Conservation (phyloP, 1,140 invertebrate species). For the Heliconius hermathena region DNA sequence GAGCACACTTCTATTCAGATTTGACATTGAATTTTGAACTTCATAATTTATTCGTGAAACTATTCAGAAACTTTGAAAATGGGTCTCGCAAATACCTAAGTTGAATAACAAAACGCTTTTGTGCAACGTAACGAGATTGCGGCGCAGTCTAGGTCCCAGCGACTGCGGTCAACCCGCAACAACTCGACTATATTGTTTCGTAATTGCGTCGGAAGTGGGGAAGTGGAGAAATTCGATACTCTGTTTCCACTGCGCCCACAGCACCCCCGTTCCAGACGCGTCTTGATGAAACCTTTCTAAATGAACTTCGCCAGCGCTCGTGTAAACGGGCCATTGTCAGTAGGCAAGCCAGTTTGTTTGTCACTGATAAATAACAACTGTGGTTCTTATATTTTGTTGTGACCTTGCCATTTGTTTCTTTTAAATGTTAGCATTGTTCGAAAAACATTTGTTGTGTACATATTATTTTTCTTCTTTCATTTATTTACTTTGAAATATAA, state of each 20-base stretch:
- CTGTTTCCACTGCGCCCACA: conserved; percentile 63
- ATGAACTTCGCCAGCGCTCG: conserved; percentile 53
- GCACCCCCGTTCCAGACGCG: conserved; percentile 48
- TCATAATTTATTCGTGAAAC: conserved; percentile 15
- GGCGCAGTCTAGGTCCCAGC: conserved; percentile 59
- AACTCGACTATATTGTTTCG: conserved; percentile 67
- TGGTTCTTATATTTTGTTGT: background rate
- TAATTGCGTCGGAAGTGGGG: conserved; percentile 78
- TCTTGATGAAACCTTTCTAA: conserved; percentile 74
- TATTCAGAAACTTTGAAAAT: conserved; percentile 22
- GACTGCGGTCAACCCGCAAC: conserved; percentile 63
- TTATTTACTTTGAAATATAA: no score
- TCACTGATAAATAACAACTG: conserved; percentile 24
- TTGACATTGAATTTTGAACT: conserved; percentile 12
- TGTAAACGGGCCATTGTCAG: conserved; percentile 52
- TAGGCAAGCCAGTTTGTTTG: conserved; percentile 38
- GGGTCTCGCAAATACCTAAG: conserved; percentile 49
- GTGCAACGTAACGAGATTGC: conserved; percentile 54
- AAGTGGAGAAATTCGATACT: conserved; percentile 78
- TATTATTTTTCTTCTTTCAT: no score
- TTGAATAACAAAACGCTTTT: conserved; percentile 57
- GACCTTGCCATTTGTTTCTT: background rate
- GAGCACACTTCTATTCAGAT: background rate
- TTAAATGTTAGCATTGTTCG: background rate
- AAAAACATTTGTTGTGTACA: background rate